phyloP scores from a whole-genome alignment of 1,140 invertebrate genomes.

The Anthonomus grandis region DNA sequence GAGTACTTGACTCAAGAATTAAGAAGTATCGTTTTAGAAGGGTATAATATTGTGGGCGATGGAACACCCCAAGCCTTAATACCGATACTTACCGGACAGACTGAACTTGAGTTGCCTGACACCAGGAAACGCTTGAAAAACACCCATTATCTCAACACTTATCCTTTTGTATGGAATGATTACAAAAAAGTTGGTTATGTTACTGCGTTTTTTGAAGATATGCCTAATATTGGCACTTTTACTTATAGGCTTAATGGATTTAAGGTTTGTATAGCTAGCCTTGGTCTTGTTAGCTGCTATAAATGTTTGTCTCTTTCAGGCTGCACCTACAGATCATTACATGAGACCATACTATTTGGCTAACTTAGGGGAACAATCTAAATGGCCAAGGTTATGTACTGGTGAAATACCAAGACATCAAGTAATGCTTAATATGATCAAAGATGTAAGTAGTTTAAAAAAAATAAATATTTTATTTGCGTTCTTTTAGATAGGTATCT shows the following conservation, averaged over 20 bases:
- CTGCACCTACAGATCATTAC: conserved; percentile 87
- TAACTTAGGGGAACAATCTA: conserved; percentile 53
- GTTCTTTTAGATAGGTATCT: not conserved
- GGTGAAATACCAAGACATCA: conserved; percentile 74
- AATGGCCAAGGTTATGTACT: conserved; percentile 67
- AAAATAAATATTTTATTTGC: not conserved
- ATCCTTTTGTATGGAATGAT: conserved; percentile 81
- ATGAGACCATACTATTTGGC: conserved; percentile 76
- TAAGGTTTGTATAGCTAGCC: conserved; percentile 41
- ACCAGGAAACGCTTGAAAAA: conserved; percentile 68
- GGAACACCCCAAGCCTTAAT: conserved; percentile 91
- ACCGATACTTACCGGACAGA: conserved; percentile 85
- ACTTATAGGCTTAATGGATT: conserved; percentile 91
- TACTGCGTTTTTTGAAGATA: conserved; percentile 83
- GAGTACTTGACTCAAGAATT: conserved; percentile 69
- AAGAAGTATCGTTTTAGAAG: conserved; percentile 68
- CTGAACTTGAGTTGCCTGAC: conserved; percentile 83
- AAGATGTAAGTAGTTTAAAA: conserved; percentile 64
- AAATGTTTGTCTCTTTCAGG: conserved; percentile 24
- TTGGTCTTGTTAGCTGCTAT: not conserved
- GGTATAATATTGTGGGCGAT: conserved; percentile 88
- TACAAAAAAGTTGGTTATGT: conserved; percentile 68
- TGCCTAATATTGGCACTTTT: conserved; percentile 80
- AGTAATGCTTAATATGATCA: conserved; percentile 61
- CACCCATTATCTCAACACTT: conserved; percentile 69